Evolutionary conservation across 1,140 invertebrate genomes (phyloP).

Genomic region (Cylas formicarius): DNA sequence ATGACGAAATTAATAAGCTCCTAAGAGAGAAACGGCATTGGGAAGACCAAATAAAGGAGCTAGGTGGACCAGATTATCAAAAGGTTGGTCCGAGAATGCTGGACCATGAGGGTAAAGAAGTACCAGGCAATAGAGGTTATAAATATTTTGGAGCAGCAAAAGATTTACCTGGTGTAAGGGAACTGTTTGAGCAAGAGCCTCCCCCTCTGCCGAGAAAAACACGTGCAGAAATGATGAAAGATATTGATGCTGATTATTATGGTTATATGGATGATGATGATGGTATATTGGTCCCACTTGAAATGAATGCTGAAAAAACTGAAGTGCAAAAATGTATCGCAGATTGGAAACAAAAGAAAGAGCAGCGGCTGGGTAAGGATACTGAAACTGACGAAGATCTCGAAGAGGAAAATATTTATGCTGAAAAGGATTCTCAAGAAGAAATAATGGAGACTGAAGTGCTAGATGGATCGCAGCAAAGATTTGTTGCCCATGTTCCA

Average conservation of each 20-base stretch:
- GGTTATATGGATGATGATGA: constrained; percentile 98
- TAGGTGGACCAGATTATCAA: constrained; percentile 93
- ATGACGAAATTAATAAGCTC: constrained; percentile 99
- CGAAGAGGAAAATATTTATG: constrained; percentile 38
- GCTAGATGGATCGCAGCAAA: constrained; percentile 38
- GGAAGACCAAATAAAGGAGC: constrained; percentile 91
- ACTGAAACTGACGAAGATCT: constrained; percentile 38
- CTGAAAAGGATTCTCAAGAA: constrained; percentile 32
- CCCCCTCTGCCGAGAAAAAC: constrained; percentile 83
- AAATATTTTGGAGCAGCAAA: constrained; percentile 99
- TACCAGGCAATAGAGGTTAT: constrained; percentile 95
- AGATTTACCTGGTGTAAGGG: constrained; percentile 94
- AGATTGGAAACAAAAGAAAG: constrained; percentile 61
- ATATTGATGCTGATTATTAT: constrained; percentile 98
- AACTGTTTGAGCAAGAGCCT: constrained; percentile 95
- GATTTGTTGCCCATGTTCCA: constrained; percentile 74
- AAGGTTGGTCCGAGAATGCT: constrained; percentile 89
- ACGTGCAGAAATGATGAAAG: constrained; percentile 92
- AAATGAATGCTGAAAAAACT: constrained; percentile 71
- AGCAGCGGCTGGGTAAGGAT: constrained; percentile 44
- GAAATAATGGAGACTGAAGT: constrained; percentile 41
- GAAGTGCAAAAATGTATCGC: constrained; percentile 53
- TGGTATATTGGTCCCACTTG: constrained; percentile 84
- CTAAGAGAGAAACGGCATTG: constrained; percentile 93
- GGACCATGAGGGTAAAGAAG: constrained; percentile 93